These are phyloP conservation scores for Babylonia areolata DNA, from an alignment of 1,140 invertebrate genomes.

Conservation along the genomic window DNA sequence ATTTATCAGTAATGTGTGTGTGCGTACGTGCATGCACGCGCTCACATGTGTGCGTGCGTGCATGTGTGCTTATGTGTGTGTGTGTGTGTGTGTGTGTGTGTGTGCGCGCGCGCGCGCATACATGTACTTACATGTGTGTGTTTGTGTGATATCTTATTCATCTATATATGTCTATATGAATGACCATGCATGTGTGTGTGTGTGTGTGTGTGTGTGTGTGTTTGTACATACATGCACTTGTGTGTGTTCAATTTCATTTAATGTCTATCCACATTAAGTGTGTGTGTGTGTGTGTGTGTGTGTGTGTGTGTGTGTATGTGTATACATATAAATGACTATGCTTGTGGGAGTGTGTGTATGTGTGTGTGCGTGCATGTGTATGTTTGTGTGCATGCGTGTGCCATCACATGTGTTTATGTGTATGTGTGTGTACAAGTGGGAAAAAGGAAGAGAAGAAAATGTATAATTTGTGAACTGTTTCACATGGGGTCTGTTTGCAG, in stretches of 20 bases:
- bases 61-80: background rate
- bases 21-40: no score
- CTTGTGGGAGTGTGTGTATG: no score
- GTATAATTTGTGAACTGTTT: background rate
- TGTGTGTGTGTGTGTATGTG: no score
- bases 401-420: no score
- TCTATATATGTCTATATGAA: no score
- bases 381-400: no score
- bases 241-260: no score
- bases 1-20: no score
- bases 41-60: background rate
- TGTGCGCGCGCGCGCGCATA: background rate
- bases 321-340: no score
- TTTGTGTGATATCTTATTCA: no score
- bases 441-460: background rate
- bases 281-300: background rate
- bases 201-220: conserved; percentile 1
- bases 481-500: conserved; percentile 46
- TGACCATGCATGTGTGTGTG: background rate
- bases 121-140: background rate
- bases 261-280: no score
- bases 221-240: background rate
- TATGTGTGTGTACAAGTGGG: background rate
- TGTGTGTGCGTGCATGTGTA: no score
- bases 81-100: background rate